A percentile compares a stretch with the other conserved stretches of the same genome.
Conservation (phyloP, 2,888 invertebrate genomes). For the Drosophila macrospina region DNA sequence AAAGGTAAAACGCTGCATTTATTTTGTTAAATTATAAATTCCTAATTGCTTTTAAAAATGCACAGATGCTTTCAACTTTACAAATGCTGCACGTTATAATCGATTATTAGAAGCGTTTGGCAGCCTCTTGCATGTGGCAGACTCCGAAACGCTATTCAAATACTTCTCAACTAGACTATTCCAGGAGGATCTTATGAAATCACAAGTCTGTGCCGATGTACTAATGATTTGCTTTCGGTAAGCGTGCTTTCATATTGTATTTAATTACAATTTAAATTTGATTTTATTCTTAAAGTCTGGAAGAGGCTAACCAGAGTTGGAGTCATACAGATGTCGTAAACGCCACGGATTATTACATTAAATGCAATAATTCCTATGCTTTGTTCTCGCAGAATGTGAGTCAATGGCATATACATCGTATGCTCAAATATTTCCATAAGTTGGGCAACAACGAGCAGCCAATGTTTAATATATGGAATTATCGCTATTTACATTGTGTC, state of each 20-base stretch:
- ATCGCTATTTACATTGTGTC: conserved; percentile 48
- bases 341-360: conserved; percentile 49
- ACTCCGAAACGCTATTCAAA: conserved; percentile 26
- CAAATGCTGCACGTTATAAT: conserved; percentile 43
- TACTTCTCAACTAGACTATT: conserved; percentile 50
- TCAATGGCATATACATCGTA: conserved; percentile 56
- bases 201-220: conserved; percentile 66
- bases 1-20: conserved; percentile 39
- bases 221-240: conserved; percentile 63
- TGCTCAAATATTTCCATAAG: conserved; percentile 58
- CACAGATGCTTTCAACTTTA: conserved; percentile 57
- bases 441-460: conserved; percentile 24
- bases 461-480: conserved; percentile 30
- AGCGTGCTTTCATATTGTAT: not conserved
- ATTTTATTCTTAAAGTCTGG: conserved; percentile 38
- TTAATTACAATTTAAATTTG: not conserved
- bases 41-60: not conserved
- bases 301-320: conserved; percentile 41
- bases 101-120: conserved; percentile 53
- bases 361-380: conserved; percentile 57
- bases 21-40: not conserved
- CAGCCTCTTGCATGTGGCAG: conserved; percentile 40
- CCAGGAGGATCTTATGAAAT: conserved; percentile 36
- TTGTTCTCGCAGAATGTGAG: conserved; percentile 52
- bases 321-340: conserved; percentile 1